phyloP scores from a whole-genome alignment of 1,140 invertebrate genomes.

The Rhagoletis pomonella region DNA sequence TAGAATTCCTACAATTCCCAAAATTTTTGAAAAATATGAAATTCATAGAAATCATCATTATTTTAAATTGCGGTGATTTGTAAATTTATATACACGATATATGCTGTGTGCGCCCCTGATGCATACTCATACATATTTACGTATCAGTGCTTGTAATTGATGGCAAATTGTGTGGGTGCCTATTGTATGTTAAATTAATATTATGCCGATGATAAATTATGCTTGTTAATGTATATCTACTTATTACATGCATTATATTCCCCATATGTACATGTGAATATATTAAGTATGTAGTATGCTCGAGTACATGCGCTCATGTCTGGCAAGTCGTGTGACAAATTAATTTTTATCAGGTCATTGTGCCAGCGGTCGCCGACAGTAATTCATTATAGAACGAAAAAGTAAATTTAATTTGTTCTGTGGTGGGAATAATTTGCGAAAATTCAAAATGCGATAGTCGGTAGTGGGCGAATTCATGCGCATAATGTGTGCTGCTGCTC shows the following conservation, averaged over 20 bases:
- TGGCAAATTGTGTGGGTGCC: neutral
- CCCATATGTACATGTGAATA: neutral
- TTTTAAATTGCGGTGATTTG: no score
- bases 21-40: no score
- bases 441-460: neutral
- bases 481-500: neutral
- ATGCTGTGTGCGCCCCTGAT: neutral
- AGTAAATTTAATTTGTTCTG: neutral
- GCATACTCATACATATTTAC: neutral
- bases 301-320: neutral
- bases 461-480: neutral
- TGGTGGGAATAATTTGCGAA: slow-evolving; percentile 29
- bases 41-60: no score
- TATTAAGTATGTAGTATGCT: no score
- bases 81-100: no score
- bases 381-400: slow-evolving; percentile 33
- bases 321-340: slow-evolving; percentile 15
- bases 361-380: neutral
- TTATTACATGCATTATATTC: slow-evolving; percentile 1
- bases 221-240: neutral
- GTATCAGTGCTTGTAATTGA: slow-evolving; percentile 4
- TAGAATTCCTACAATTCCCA: no score
- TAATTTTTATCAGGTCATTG: slow-evolving; percentile 11
- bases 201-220: slow-evolving; percentile 33
- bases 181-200: slow-evolving; percentile 3